Base-by-base conservation (phyloP, 2,113 vertebrate species). In the Psammodynastes pulverulentus region DNA sequence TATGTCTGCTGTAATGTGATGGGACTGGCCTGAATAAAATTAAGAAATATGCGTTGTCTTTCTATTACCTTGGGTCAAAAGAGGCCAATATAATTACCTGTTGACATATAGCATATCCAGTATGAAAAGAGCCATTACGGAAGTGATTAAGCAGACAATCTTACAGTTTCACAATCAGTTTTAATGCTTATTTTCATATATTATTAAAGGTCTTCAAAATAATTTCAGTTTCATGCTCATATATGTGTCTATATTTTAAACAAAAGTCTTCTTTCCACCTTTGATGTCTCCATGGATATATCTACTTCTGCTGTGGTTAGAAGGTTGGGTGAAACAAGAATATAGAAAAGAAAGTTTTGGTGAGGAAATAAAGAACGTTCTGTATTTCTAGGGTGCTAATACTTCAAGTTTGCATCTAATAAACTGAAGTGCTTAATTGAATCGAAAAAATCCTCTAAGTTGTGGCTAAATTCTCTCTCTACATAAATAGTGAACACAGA, bases 291-390 rank as follows among this genome's bases (percentile, higher is more conserved):
- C 34, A 39, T 39, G n/a, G 34, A 39, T 39, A 79, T 39, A 34
- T 79, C 15, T 39, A 39, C n/a, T 79, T 72, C n/a, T 88, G 51
- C 1, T 53, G 24, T 43, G 51, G 51, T 79, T 79, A 17, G 17
- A 23, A 9, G 4, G 21, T 34, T 54, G 19, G 8, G 12, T 3
- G 13, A 72, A 92, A 17, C 23, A 51, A 1, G 90, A 17, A 49
- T 23, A 26, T 9, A 84, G 67, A 89, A 34, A 79, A 5, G 9
- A 15, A 5, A n/a, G 1, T 84, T 43, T 46, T 56, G 17, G 19
- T 67, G 10, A 56, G 67, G 91, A 84, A 84, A 52, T 54, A 94
- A 92, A 94, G 84, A 90, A 86, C 90, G 88, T 91, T 90, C 90
- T 89, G 89, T 79, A 67, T 8, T 95, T 90, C 62, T 3, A 92